Conservation (phyloP, 2,888 invertebrate species). For the Bombylius major region DNA sequence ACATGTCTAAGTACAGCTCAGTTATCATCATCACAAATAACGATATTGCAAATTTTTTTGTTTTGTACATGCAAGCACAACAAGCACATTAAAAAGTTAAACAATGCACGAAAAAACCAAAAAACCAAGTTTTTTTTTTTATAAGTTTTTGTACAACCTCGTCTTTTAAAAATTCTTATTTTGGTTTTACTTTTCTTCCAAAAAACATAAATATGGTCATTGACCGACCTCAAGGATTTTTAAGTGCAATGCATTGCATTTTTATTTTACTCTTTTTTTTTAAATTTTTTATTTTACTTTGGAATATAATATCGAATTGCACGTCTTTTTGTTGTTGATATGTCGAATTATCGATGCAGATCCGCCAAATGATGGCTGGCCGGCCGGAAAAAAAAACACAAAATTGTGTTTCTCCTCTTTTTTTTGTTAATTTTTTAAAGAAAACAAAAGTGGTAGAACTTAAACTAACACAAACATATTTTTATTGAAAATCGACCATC, state of each 20-base stretch:
- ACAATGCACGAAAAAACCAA: too few species aligned
- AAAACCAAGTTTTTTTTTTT: too few species aligned
- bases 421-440: background rate
- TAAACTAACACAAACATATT: background rate
- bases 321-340: background rate
- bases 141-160: too few species aligned
- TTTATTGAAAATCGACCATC: background rate
- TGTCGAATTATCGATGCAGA: background rate
- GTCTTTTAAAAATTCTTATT: too few species aligned
- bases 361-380: background rate
- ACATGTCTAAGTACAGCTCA: too few species aligned
- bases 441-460: background rate
- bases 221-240: conserved; percentile 7
- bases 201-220: background rate
- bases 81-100: too few species aligned
- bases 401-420: too few species aligned
- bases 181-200: too few species aligned
- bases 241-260: background rate
- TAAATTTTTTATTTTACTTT: too few species aligned
- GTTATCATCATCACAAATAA: too few species aligned
- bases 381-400: background rate
- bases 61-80: too few species aligned
- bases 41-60: too few species aligned
- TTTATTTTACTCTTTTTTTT: background rate
- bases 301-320: background rate